Evolutionary conservation across 92 coral and sea anemone species (phyloP).

Genomic region (Phenganax subtilis): DNA sequence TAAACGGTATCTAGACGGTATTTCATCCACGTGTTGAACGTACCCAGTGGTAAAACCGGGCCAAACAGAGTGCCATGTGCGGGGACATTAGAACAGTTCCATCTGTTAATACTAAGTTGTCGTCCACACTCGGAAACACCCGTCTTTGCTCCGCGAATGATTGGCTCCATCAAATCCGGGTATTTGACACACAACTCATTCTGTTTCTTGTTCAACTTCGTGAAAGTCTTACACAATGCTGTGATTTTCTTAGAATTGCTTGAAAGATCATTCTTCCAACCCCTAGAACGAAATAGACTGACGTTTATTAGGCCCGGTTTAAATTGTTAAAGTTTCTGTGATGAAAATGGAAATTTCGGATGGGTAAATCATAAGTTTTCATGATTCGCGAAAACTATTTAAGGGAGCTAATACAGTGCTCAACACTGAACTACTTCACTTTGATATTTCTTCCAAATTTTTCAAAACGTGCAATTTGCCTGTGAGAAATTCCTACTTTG

Average conservation of each 20-base stretch:
- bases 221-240: conserved; percentile 68
- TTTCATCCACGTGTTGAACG: conserved; percentile 8
- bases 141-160: conserved; percentile 77
- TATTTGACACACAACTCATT: conserved; percentile 71
- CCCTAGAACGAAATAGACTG: conserved; percentile 1
- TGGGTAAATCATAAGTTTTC: no score
- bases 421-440: no score
- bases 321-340: no score
- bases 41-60: conserved; percentile 77
- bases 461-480: no score
- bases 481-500: no score
- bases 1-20: background rate
- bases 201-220: conserved; percentile 75
- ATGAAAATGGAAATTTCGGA: no score
- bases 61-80: conserved; percentile 83
- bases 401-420: no score
- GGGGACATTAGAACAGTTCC: conserved; percentile 90
- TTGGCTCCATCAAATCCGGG: conserved; percentile 80
- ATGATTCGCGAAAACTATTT: no score
- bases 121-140: conserved; percentile 75
- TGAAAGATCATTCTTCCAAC: conserved; percentile 6
- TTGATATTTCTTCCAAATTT: no score
- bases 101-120: conserved; percentile 83
- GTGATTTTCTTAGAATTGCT: conserved; percentile 62
- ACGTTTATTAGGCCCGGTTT: no score